Base-by-base conservation (phyloP, 2,113 vertebrate genomes). In the Chloroceryle aenea region DNA sequence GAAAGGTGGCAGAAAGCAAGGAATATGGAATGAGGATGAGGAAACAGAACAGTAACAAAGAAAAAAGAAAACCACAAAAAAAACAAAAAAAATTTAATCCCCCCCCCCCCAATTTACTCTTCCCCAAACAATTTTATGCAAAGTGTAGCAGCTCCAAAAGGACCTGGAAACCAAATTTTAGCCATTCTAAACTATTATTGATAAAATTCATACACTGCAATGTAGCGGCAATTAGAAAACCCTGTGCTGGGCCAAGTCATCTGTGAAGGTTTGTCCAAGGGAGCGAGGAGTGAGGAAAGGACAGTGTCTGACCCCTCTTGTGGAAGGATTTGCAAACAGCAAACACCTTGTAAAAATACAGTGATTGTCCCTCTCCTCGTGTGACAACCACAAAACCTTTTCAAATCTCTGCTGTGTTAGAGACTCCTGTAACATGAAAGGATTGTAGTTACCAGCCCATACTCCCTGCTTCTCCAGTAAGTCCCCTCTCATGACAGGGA, bases 1-100 rank as follows among this genome's bases (percentile, higher is more conserved):
- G 80, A 78, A 91, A 88, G 95, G 80, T 43, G 6, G 93, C 94
- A 95, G 69, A 95, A 91, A 90, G 90, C 63, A 95, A 96, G 69
- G 80, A 98, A 92, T 27, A 40, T 40, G 38, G 45, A 45, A 45
- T 45, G 45, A 45, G 58, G 71, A 20, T 90, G 75, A 97, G 62
- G 45, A 96, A 89, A 48, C 2, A 62, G 18, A 13, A 59, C 4
- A 71, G 52, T 36, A 94, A 93, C 23, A 85, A 89, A 90, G 23
- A 74, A 69, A 71, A 93, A 68, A 11, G 3, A 58, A 85, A 75
- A 67, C 12, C 23, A 20, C 6, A 80, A 69, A 42, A 84, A 48
- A 7, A 79, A 79, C 12, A 26, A 58, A 47, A 74, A 34, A 52
- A 27, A 47, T 25, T 40, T 11, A 40, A 40, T 12, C 38, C 38